These are phyloP conservation scores for Caranx melampygus DNA, from an alignment of 2,113 vertebrate genomes.

Conservation along the genomic window DNA sequence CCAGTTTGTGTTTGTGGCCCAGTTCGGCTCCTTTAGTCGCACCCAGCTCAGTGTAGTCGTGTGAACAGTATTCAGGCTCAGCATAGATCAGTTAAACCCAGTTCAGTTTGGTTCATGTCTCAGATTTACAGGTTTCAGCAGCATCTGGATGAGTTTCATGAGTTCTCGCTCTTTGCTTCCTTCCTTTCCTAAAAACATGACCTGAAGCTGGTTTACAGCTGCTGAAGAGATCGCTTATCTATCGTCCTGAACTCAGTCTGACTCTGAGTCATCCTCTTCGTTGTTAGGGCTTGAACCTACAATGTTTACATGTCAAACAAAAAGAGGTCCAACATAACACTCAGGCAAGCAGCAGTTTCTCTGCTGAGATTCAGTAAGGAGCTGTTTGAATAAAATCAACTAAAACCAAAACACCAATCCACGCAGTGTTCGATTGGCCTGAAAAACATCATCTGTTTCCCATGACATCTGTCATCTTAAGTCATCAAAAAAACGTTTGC, in stretches of 20 bases:
- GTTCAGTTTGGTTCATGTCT: background rate
- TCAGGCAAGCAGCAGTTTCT: background rate
- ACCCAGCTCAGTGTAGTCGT: constrained; percentile 19
- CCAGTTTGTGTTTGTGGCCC: background rate
- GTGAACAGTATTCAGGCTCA: constrained; percentile 35
- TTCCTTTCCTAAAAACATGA: background rate
- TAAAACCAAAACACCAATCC: background rate
- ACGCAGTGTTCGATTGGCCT: background rate
- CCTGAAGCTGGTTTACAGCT: background rate
- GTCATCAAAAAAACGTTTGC: background rate
- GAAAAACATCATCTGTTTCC: background rate
- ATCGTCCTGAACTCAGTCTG: background rate
- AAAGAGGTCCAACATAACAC: background rate
- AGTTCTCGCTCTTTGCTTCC: background rate
- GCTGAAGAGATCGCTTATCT: background rate
- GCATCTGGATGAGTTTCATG: background rate
- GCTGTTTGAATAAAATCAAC: background rate
- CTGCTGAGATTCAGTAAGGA: background rate
- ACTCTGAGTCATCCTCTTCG: background rate
- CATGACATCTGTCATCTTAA: background rate
- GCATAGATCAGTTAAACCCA: constrained; percentile 19
- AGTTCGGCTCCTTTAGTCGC: background rate
- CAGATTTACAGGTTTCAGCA: constrained; percentile 14
- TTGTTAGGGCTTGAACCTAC: background rate
- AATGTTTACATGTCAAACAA: background rate